These are phyloP conservation scores for Bufotes viridis DNA, from an alignment of 2,797 vertebrate species.

Conservation along the genomic window DNA sequence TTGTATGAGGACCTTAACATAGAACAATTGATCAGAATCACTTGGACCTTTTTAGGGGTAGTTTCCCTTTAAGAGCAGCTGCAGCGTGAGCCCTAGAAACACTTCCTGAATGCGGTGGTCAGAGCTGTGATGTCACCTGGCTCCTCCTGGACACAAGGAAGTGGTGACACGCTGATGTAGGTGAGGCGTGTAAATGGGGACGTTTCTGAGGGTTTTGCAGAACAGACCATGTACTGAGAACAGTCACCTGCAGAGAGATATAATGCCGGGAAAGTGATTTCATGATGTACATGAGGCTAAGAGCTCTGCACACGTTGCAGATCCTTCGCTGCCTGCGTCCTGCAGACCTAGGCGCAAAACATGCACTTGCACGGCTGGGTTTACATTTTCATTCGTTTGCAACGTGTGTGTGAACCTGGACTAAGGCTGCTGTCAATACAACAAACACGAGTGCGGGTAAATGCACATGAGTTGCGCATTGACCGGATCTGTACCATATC, in stretches of 20 bases:
- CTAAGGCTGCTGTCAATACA: too few species aligned
- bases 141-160: not conserved
- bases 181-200: not conserved
- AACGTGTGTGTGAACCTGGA: not conserved
- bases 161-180: not conserved
- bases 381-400: not conserved
- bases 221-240: not conserved
- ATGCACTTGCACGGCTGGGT: not conserved
- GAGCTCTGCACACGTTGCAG: not conserved
- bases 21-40: too few species aligned
- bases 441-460: too few species aligned
- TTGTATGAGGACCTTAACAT: too few species aligned
- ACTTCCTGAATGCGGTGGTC: not conserved
- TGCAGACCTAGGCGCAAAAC: not conserved
- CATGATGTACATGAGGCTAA: not conserved
- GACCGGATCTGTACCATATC: too few species aligned
- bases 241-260: not conserved
- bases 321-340: not conserved
- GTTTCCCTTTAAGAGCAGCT: slow-evolving; percentile 1
- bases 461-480: too few species aligned
- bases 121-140: not conserved
- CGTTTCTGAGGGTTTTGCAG: not conserved
- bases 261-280: not conserved
- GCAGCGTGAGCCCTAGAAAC: not conserved
- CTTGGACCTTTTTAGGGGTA: not conserved